These are phyloP conservation scores for Nansenia antarctica DNA, from an alignment of 2,113 vertebrate species.

Conservation along the genomic window DNA sequence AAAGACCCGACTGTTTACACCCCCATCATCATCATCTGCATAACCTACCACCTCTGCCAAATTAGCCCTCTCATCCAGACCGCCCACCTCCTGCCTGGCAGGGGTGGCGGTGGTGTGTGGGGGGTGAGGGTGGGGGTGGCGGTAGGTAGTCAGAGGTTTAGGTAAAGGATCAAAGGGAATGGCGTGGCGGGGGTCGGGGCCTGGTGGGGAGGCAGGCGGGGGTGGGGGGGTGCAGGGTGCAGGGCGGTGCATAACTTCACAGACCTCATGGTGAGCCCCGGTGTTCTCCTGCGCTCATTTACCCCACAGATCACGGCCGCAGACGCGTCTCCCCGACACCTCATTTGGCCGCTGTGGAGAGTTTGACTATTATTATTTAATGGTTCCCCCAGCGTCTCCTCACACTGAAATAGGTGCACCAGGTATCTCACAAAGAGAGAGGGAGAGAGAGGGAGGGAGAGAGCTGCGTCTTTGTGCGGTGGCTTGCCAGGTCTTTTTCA, in stretches of 20 bases:
- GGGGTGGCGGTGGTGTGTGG: background rate
- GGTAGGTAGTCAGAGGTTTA: slow-evolving; percentile 15
- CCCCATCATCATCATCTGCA: slow-evolving; percentile 44
- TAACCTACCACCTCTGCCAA: slow-evolving; percentile 42
- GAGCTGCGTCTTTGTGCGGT: no score
- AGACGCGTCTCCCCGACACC: slow-evolving; percentile 4
- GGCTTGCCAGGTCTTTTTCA: no score
- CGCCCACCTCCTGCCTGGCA: background rate
- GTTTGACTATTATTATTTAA: no score
- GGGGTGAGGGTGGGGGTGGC: background rate
- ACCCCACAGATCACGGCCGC: background rate
- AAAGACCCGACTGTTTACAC: slow-evolving; percentile 5
- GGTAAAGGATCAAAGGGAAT: slow-evolving; percentile 14
- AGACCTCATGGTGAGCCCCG: background rate
- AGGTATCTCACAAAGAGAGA: no score
- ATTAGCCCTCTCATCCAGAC: slow-evolving; percentile 34
- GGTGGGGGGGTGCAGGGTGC: background rate
- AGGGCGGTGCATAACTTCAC: background rate
- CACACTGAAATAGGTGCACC: no score
- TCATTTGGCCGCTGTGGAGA: slow-evolving; percentile 12
- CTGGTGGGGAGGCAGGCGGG: background rate
- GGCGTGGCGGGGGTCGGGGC: slow-evolving; percentile 6
- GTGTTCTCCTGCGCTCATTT: slow-evolving; percentile 7
- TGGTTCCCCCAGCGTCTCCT: no score
- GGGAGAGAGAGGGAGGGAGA: no score